Conservation (phyloP, 1,140 invertebrate genomes). For the Lasioglossum baleicum region DNA sequence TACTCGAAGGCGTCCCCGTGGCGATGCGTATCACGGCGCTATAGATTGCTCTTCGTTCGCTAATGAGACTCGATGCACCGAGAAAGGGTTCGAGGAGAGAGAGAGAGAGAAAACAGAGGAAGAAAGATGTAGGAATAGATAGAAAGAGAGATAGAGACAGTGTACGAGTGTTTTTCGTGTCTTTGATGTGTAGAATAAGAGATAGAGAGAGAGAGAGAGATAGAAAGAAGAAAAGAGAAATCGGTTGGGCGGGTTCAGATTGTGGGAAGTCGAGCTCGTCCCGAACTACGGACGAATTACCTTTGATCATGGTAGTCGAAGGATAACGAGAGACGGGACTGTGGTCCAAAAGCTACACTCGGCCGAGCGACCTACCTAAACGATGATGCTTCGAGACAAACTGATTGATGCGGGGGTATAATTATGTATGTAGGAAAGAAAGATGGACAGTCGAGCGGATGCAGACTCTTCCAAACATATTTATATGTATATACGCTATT, state of each 20-base stretch:
- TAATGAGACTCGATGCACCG: background rate
- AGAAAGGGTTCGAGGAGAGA: constrained; percentile 31
- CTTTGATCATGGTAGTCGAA: constrained; percentile 45
- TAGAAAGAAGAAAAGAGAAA: constrained; percentile 24
- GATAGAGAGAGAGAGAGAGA: too few relatives aligned
- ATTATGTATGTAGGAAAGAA: constrained; percentile 39
- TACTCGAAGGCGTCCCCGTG: background rate
- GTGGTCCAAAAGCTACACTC: constrained; percentile 56
- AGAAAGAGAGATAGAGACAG: constrained; percentile 6
- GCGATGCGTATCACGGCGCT: background rate
- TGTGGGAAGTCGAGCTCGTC: constrained; percentile 36
- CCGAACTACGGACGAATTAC: constrained; percentile 45
- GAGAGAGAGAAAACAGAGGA: constrained; percentile 26
- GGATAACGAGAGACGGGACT: constrained; percentile 43
- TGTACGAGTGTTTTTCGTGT: background rate
- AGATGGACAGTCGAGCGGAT: constrained; percentile 54
- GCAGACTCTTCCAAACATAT: constrained; percentile 51
- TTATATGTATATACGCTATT: constrained; percentile 48
- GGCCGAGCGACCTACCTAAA: constrained; percentile 58
- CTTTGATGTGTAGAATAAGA: background rate
- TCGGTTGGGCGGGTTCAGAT: constrained; percentile 13
- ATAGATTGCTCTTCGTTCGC: background rate
- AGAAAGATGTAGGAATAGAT: background rate
- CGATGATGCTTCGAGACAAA: constrained; percentile 52
- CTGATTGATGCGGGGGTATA: constrained; percentile 48